A percentile compares a stretch with the other conserved stretches of the same genome.
Evolutionary conservation across 2,888 invertebrate species (phyloP).

Genomic region (Baccha elongata): DNA sequence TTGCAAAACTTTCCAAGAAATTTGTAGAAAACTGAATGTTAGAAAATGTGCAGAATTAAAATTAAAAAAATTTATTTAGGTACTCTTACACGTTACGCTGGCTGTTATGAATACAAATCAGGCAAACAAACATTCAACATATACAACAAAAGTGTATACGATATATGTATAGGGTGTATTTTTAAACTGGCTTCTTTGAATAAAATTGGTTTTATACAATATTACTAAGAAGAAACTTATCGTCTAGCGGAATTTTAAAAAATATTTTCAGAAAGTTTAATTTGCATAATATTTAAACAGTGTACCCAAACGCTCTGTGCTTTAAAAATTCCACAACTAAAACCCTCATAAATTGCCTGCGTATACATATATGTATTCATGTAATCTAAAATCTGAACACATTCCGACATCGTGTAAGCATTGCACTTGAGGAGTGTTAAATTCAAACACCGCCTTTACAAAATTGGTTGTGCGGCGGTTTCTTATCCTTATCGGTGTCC

Average conservation of each 20-base stretch:
- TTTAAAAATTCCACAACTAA: background rate
- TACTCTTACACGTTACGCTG: too few species aligned
- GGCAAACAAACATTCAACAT: background rate
- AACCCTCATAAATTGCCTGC: background rate
- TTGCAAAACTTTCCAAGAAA: too few species aligned
- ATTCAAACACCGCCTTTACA: constrained; percentile 46
- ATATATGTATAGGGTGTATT: too few species aligned
- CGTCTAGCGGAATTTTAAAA: background rate
- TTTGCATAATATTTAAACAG: background rate
- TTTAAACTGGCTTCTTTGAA: background rate
- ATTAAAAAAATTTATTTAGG: too few species aligned
- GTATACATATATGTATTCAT: too few species aligned
- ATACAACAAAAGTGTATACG: too few species aligned
- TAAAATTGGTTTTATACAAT: too few species aligned
- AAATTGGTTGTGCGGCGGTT: background rate
- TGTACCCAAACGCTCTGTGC: background rate
- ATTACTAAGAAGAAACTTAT: too few species aligned
- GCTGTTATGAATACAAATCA: too few species aligned
- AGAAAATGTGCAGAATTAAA: too few species aligned
- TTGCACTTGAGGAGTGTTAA: constrained; percentile 61
- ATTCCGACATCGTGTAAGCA: constrained; percentile 59
- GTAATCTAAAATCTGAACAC: constrained; percentile 40
- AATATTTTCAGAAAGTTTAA: background rate
- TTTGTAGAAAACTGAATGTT: too few species aligned
- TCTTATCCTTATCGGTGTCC: constrained; percentile 53